Conservation (phyloP, 2,888 invertebrate genomes). For the Melitaea athalia region DNA sequence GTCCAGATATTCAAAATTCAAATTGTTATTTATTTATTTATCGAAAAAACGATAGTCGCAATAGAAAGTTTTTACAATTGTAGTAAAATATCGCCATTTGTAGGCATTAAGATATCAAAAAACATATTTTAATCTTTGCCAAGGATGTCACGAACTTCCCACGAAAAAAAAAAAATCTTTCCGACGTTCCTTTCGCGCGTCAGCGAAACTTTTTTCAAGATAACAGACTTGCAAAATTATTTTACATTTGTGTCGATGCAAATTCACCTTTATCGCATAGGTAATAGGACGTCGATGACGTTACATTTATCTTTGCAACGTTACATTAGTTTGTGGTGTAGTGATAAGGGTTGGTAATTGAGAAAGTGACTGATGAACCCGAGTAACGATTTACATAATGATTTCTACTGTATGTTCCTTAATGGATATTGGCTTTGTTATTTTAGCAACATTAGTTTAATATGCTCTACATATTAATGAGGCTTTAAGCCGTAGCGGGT, state of each 20-base stretch:
- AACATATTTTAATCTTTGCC: constrained; percentile 15
- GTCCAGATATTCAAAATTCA: too few relatives aligned
- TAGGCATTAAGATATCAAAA: constrained; percentile 15
- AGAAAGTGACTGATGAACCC: constrained; percentile 65
- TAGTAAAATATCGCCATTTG: constrained; percentile 4
- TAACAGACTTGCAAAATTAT: constrained; percentile 43
- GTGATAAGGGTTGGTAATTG: constrained; percentile 65
- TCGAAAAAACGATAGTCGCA: neutral
- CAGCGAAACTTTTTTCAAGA: constrained; percentile 44
- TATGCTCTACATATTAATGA: neutral
- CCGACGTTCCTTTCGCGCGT: constrained; percentile 51
- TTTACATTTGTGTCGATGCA: constrained; percentile 26
- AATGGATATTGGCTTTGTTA: constrained; percentile 23
- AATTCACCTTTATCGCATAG: constrained; percentile 34
- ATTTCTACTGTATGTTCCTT: constrained; percentile 28
- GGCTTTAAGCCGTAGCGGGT: neutral
- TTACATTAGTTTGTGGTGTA: constrained; percentile 47
- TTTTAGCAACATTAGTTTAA: constrained; percentile 17
- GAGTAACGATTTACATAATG: constrained; percentile 60
- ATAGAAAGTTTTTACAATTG: neutral
- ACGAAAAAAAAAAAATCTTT: constrained; percentile 40
- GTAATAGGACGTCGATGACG: neutral
- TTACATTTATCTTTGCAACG: constrained; percentile 22
- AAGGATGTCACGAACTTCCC: constrained; percentile 26
- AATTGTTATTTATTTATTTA: neutral